Percentiles rank a stretch among this genome's conserved stretches.
Evolutionary conservation across 1,140 invertebrate genomes (phyloP).

Genomic region (Papilio helenus): DNA sequence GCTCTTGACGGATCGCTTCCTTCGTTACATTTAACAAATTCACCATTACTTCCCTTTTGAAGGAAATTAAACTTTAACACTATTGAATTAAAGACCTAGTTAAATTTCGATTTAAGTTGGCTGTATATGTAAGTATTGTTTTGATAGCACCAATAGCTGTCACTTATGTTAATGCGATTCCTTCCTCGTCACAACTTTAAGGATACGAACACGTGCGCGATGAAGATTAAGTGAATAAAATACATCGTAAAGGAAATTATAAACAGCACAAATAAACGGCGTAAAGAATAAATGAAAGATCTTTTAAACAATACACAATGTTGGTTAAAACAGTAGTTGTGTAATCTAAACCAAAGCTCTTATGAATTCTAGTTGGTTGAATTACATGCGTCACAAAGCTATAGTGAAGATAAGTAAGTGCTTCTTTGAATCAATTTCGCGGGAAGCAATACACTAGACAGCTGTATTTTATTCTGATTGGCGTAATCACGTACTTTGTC

Average conservation of each 20-base stretch:
- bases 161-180: constrained; percentile 40
- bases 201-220: constrained; percentile 38
- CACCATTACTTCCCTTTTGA: background rate
- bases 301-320: background rate
- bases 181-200: constrained; percentile 38
- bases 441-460: background rate
- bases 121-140: constrained; percentile 39
- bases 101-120: background rate
- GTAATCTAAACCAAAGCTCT: background rate
- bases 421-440: background rate
- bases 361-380: no score
- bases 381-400: background rate
- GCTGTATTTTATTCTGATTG: background rate
- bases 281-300: background rate
- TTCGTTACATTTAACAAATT: constrained; percentile 33
- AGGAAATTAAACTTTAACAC: background rate
- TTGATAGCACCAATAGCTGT: constrained; percentile 40
- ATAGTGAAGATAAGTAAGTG: background rate
- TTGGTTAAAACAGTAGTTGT: background rate
- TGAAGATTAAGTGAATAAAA: constrained; percentile 39
- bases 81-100: background rate
- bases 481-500: background rate
- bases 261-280: background rate
- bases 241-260: constrained; percentile 29
- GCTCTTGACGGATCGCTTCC: constrained; percentile 38